These are phyloP conservation scores for Mimas tiliae DNA, from an alignment of 2,888 invertebrate genomes.

Conservation along the genomic window DNA sequence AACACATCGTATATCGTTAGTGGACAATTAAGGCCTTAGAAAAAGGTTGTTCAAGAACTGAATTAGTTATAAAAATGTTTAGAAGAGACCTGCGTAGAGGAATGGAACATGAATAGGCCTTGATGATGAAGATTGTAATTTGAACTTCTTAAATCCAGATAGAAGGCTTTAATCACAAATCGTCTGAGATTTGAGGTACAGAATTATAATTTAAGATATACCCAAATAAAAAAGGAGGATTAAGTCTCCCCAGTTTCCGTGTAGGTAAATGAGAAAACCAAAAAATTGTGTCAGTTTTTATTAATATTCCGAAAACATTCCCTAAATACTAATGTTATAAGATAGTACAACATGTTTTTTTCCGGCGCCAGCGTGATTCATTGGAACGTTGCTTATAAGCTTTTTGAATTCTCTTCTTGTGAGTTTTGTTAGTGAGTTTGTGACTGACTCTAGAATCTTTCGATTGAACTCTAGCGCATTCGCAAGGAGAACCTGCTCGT, in stretches of 20 bases:
- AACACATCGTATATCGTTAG: no score
- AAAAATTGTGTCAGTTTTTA: conserved; percentile 19
- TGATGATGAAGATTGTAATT: no score
- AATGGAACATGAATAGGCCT: no score
- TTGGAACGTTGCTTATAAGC: conserved; percentile 55
- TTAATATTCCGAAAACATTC: neutral
- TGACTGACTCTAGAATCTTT: conserved; percentile 52
- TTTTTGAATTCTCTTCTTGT: conserved; percentile 58
- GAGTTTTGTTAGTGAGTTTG: conserved; percentile 49
- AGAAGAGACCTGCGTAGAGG: no score
- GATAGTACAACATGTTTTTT: conserved; percentile 59
- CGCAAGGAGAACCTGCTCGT: conserved; percentile 59
- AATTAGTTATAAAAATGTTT: no score
- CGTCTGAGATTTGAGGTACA: no score
- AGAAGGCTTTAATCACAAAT: no score
- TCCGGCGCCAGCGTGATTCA: conserved; percentile 58
- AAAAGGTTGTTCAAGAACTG: no score
- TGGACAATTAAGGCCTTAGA: no score
- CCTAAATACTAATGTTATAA: conserved; percentile 41
- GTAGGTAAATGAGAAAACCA: neutral
- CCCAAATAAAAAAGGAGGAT: no score
- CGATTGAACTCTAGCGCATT: conserved; percentile 59
- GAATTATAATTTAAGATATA: no score
- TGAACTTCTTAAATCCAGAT: no score
- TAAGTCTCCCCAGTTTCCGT: neutral